Conservation (phyloP, 2,888 invertebrate species). For the Julus scanicus region DNA sequence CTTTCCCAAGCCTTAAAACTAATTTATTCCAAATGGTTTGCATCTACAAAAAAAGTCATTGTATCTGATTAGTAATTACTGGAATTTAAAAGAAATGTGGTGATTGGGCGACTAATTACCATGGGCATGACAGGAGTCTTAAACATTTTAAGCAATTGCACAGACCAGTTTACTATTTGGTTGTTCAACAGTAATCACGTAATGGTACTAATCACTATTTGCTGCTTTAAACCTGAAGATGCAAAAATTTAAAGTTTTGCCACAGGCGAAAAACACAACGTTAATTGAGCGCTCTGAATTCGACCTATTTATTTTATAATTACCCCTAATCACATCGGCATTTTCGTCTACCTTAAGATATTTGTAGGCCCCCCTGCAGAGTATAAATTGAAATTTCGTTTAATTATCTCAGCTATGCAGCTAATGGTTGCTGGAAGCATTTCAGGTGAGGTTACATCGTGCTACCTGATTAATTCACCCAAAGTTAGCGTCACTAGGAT, state of each 20-base stretch:
- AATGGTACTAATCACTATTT: not conserved
- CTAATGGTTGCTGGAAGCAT: not conserved
- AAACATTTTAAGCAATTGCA: too few species aligned
- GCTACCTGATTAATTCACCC: constrained; percentile 25
- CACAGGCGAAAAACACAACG: not conserved
- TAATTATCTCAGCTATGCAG: not conserved
- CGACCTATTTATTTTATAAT: constrained; percentile 7
- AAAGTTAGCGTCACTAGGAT: not conserved
- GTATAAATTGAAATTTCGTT: not conserved
- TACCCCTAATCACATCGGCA: not conserved
- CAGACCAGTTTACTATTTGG: too few species aligned
- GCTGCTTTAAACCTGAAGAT: not conserved
- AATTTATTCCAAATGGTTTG: too few species aligned
- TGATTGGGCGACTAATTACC: too few species aligned
- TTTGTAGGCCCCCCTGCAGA: not conserved
- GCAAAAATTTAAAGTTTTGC: not conserved
- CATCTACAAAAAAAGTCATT: too few species aligned
- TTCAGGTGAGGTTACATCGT: not conserved
- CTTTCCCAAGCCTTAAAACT: too few species aligned
- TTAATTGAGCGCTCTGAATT: not conserved
- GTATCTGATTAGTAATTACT: too few species aligned
- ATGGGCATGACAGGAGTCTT: too few species aligned
- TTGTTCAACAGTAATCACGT: too few species aligned
- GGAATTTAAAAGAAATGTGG: too few species aligned
- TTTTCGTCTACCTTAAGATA: not conserved